These are phyloP conservation scores for Himantopus leucocephalus DNA, from an alignment of 2,113 vertebrate genomes.

Conservation along the genomic window DNA sequence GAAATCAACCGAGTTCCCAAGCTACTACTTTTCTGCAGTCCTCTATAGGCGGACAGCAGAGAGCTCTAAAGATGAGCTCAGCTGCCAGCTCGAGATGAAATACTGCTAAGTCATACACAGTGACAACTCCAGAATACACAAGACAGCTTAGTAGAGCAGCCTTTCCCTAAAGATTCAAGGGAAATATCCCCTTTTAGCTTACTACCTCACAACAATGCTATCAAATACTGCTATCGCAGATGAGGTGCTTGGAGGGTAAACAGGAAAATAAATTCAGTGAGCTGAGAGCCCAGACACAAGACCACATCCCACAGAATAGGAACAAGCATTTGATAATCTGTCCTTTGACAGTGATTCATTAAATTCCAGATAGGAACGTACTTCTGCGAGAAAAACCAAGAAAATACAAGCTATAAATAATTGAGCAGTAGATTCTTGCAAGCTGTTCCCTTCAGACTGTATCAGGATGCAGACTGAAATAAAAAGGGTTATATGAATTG, in stretches of 20 bases:
- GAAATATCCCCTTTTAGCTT: neutral
- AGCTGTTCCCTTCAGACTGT: neutral
- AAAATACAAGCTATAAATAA: neutral
- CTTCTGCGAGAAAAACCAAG: neutral
- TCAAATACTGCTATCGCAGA: fast-evolving
- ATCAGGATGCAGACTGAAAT: neutral
- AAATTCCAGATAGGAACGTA: neutral
- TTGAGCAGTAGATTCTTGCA: neutral
- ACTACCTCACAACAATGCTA: neutral
- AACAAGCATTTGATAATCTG: neutral
- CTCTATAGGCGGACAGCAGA: neutral
- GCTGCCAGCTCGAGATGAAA: neutral
- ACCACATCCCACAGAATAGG: neutral
- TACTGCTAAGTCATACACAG: neutral
- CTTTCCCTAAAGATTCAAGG: neutral
- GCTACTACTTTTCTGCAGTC: no score
- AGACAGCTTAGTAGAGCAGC: neutral
- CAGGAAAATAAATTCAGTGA: neutral
- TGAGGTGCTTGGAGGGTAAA: neutral
- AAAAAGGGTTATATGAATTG: neutral
- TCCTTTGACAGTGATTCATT: neutral
- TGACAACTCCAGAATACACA: neutral
- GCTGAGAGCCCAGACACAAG: neutral
- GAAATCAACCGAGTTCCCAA: fast-evolving
- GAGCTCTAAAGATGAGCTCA: neutral